Evolutionary conservation across 1,140 invertebrate species (phyloP).

Genomic region (Druon quercuslanigerum): DNA sequence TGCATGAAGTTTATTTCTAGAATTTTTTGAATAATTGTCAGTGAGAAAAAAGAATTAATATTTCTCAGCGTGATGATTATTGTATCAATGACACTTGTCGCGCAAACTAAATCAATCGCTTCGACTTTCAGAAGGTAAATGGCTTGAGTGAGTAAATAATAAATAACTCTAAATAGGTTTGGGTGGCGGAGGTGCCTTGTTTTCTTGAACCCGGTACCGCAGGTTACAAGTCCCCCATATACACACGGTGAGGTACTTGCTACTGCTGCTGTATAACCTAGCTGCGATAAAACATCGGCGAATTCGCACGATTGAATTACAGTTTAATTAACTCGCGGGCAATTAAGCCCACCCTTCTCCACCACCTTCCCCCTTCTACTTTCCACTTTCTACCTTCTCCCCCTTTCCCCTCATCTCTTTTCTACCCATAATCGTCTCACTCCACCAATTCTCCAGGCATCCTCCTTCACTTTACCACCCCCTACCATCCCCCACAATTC

Average conservation of each 20-base stretch:
- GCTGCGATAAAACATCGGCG: slow-evolving; percentile 71
- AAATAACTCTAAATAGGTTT: neutral
- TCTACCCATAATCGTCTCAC: neutral
- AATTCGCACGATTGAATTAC: slow-evolving; percentile 74
- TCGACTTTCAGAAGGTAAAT: too few relatives aligned
- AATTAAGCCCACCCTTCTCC: slow-evolving; percentile 65
- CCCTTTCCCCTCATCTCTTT: slow-evolving; percentile 27
- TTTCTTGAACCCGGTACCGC: slow-evolving; percentile 35
- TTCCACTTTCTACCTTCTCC: neutral
- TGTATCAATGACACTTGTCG: too few relatives aligned
- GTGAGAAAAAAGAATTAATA: neutral
- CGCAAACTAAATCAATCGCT: too few relatives aligned
- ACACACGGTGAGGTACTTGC: slow-evolving; percentile 50
- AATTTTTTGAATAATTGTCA: neutral
- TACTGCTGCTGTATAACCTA: slow-evolving; percentile 51
- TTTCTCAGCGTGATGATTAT: neutral
- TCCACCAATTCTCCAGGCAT: slow-evolving; percentile 36
- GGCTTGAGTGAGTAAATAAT: too few relatives aligned
- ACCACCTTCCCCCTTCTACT: slow-evolving; percentile 28
- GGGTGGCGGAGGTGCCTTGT: neutral
- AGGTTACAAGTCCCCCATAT: slow-evolving; percentile 44
- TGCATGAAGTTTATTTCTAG: neutral
- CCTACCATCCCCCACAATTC: slow-evolving; percentile 40
- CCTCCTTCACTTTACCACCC: slow-evolving; percentile 17
- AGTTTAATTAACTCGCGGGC: slow-evolving; percentile 74